A percentile compares a stretch with the other conserved stretches of the same genome.
Evolutionary conservation across 2,797 vertebrate species (phyloP).

Genomic region (Sciurus vulgaris): DNA sequence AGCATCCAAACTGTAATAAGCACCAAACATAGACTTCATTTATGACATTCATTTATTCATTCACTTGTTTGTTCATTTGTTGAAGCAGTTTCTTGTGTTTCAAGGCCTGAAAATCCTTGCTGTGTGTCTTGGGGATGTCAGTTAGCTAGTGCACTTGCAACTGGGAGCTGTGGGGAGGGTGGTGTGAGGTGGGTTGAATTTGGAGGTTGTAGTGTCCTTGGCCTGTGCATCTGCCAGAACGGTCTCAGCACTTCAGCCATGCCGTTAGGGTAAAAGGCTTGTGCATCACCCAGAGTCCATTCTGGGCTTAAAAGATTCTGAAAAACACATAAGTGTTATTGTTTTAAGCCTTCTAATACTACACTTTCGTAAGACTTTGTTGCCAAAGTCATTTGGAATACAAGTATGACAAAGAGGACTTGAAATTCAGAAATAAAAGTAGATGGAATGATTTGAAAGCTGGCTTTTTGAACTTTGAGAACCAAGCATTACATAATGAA

Average conservation of each 20-base stretch:
- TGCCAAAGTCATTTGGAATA: not conserved
- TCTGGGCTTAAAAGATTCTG: not conserved
- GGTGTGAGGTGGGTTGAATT: not conserved
- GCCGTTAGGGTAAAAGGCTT: not conserved
- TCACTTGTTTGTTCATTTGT: not conserved
- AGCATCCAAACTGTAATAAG: not conserved
- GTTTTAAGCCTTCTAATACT: not conserved
- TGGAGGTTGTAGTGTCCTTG: not conserved
- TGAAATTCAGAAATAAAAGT: slow-evolving; percentile 29
- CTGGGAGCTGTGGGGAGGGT: not conserved
- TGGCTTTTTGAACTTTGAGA: not conserved
- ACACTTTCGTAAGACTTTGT: not conserved
- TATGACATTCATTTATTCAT: not conserved
- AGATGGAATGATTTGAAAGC: not conserved
- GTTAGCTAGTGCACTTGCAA: not conserved
- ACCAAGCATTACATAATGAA: slow-evolving; percentile 9
- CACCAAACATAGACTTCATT: not conserved
- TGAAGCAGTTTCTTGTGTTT: not conserved
- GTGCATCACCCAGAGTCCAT: not conserved
- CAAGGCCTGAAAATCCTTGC: not conserved
- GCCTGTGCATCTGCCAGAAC: not conserved
- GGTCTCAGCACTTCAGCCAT: not conserved
- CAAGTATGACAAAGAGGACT: not conserved
- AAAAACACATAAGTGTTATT: not conserved
- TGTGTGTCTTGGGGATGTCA: not conserved